Evolutionary conservation across 2,797 vertebrate species (phyloP), one percentile per base, ranked within the genome.

Genomic region (Danio aesculapii): DNA sequence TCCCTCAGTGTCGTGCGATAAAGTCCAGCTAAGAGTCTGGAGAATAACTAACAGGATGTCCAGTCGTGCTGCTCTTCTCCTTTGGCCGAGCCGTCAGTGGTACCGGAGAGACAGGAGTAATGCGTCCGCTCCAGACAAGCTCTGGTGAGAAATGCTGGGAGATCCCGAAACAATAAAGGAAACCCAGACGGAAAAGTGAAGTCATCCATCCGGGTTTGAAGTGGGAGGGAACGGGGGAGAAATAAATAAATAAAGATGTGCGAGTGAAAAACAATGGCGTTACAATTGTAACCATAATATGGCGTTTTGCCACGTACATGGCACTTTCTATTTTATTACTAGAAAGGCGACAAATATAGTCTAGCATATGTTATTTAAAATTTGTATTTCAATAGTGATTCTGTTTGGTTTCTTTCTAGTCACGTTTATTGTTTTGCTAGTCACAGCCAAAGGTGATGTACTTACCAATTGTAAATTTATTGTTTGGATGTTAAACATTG

Each of bases 121-220:
- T 87, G 87, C 84, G 80, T 84, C 85, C 85, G 83, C 82, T 84
- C 63, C 64, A 21, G 83, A 59, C 30, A 69, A 85, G 91, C 93
- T 95, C 93, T 94, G 63, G 93, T 79, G 92, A 92, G 89, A 91
- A 90, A 87, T 91, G 93, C 91, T 91, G 95, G 94, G 95, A 95
- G 94, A 95, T 95, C 96, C 95, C 95, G 93, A 92, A 95, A 96
- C 96, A 95, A 97, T 96, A 95, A 95, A 96, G 96, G 95, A 95
- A 97, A 96, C 96, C 96, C 95, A 90, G 94, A 93, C 95, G 93
- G 94, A 95, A 94, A 94, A 95, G 95, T 98, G 97, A 98, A 98
- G 97, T 98, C 96, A 98, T 98, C 94, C 95, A 97, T 96, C 96
- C 95, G 96, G 95, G 95, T 89, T 91, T 93, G 87, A 84, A 85